Evolutionary conservation across 2,888 invertebrate species (phyloP), one percentile per base, ranked within the genome.

Genomic region (Disparrhopalites patrizii): DNA sequence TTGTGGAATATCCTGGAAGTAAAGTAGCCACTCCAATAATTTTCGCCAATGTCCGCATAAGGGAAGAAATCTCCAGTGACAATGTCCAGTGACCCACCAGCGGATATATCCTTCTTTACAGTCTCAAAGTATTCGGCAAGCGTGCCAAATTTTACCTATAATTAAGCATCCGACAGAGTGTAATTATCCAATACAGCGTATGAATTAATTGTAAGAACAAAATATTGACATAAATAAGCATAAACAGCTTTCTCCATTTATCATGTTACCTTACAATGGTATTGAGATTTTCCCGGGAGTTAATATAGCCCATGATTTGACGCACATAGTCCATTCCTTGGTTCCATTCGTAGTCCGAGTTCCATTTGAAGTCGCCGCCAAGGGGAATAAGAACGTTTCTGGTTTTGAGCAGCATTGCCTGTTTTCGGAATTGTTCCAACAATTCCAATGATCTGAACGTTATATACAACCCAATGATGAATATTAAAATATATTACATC

Each of bases 301-400:
- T 96, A 80, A 96, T 90, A 77, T 90, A 88, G 76, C 93, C 91
- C 71, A 96, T 93, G 2, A 97, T 81, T 77, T 85, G 85, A 76
- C 91, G 89, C 78, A 95, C 96, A 81, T 96, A 97, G 40, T 83
- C 82, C 75, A 86, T 90, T 79, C 96, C 96, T 52, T 87, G 87
- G 78, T 94, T 91, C 96, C 95, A 97, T 80, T 97, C 96, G 1
- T 79, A 76, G 1, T 85, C 81, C 77, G 90, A 88, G 74, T 90
- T 89, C 79, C 89, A 95, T 5, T 95, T 85, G 80, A 96, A 96
- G 82, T 96, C 96, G 79, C 96, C 96, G 0, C 96, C 96, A 0
- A 96, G 81, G 0, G 95, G 95, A 72, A 89, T 85, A 28, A 97
- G 79, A 0, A 97, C 79, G 1, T 90, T 89, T 77, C 93, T 90